phyloP scores from a whole-genome alignment of 2,888 invertebrate species.

The Schizotus pectinicornis region DNA sequence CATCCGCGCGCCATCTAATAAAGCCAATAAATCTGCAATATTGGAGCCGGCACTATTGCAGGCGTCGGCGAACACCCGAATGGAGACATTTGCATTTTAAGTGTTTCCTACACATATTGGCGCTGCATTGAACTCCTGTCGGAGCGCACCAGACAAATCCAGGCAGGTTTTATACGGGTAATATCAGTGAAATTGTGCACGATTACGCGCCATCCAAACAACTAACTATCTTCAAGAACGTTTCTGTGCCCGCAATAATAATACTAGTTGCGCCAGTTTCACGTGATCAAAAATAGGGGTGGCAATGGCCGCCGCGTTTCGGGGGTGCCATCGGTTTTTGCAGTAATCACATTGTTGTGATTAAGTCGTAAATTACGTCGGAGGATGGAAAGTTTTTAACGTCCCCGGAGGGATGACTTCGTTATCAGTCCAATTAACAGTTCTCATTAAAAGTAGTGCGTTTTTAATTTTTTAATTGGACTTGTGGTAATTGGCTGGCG shows the following conservation, averaged over 20 bases:
- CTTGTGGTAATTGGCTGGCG: too few relatives aligned
- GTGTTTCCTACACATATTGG: slow-evolving; percentile 56
- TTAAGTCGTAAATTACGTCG: too few relatives aligned
- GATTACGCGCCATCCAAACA: slow-evolving; percentile 28
- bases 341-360: too few relatives aligned
- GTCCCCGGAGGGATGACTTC: too few relatives aligned
- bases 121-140: slow-evolving; percentile 41
- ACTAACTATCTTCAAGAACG: slow-evolving; percentile 20
- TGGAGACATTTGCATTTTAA: slow-evolving; percentile 58
- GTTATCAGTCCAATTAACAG: too few relatives aligned
- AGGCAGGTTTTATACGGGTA: slow-evolving; percentile 35
- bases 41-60: slow-evolving; percentile 38
- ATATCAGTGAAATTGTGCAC: slow-evolving; percentile 33
- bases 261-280: slow-evolving; percentile 23
- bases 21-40: slow-evolving; percentile 50
- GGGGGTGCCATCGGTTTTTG: too few relatives aligned
- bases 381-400: too few relatives aligned
- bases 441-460: too few relatives aligned
- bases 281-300: too few relatives aligned
- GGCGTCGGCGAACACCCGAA: slow-evolving; percentile 43
- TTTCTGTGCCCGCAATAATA: slow-evolving; percentile 19
- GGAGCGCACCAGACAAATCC: slow-evolving; percentile 33
- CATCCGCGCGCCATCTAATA: slow-evolving; percentile 40
- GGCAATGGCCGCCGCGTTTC: too few relatives aligned
- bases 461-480: too few relatives aligned